These are phyloP conservation scores for Neogobius melanostomus DNA, from an alignment of 2,113 vertebrate species.

Conservation along the genomic window DNA sequence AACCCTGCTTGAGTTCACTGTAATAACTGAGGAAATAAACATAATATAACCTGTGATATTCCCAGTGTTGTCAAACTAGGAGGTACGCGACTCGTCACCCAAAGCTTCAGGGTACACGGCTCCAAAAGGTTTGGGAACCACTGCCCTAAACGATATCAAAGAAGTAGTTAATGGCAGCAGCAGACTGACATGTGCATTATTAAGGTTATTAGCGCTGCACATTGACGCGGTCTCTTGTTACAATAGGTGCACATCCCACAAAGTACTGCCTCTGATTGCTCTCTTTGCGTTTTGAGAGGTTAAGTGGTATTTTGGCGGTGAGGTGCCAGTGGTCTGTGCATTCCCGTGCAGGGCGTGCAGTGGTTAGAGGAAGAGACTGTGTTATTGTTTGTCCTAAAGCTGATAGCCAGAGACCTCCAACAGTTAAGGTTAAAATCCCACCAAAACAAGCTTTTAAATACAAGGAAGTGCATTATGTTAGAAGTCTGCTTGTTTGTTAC, in stretches of 20 bases:
- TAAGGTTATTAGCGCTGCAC: slow-evolving; percentile 17
- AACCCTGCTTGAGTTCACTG: no score
- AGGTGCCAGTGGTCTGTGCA: slow-evolving; percentile 28
- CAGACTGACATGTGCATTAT: slow-evolving; percentile 18
- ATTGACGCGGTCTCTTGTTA: neutral
- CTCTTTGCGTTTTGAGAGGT: slow-evolving; percentile 33
- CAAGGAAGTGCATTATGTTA: neutral
- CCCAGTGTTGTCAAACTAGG: no score
- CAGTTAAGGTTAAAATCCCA: slow-evolving; percentile 40
- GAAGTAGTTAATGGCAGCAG: no score
- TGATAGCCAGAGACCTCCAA: slow-evolving; percentile 37
- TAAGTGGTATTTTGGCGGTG: slow-evolving; percentile 46
- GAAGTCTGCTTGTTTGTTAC: neutral
- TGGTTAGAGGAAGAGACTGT: slow-evolving; percentile 48
- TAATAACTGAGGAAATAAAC: no score
- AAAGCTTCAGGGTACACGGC: no score
- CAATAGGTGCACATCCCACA: neutral
- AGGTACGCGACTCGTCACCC: no score
- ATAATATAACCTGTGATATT: no score
- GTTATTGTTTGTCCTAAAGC: slow-evolving; percentile 49
- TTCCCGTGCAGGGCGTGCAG: slow-evolving; percentile 37
- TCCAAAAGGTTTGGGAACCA: no score
- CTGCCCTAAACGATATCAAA: no score
- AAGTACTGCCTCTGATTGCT: slow-evolving; percentile 5
- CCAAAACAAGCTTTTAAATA: slow-evolving; percentile 19